A percentile compares a stretch with the other conserved stretches of the same genome.
Conservation (phyloP, 1,140 invertebrate species). For the Diabrotica virgifera region DNA sequence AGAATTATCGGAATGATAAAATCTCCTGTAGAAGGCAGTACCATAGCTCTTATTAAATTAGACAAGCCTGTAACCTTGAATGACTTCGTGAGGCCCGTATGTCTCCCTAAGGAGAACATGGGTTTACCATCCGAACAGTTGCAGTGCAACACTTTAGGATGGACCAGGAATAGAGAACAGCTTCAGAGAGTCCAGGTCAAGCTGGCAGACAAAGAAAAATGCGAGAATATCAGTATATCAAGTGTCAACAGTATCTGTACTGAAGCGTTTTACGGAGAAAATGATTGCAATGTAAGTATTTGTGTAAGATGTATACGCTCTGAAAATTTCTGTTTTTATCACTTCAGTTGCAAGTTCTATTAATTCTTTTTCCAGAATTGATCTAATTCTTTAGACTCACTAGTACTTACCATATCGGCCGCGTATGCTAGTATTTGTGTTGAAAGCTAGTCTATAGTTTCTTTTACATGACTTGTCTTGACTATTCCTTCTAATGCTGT, state of each 20-base stretch:
- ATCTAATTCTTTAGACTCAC: no score
- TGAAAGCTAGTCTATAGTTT: no score
- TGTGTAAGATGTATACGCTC: background rate
- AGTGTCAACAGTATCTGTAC: slow-evolving; percentile 78
- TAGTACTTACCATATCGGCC: no score
- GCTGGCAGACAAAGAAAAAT: slow-evolving; percentile 70
- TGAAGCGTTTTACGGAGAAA: slow-evolving; percentile 72
- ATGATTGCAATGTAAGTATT: slow-evolving; percentile 74
- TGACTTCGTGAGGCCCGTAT: slow-evolving; percentile 80
- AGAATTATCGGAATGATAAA: slow-evolving; percentile 85
- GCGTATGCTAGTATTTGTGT: no score
- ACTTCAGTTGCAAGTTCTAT: no score
- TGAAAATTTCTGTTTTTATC: no score
- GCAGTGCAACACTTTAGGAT: slow-evolving; percentile 78
- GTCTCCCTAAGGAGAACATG: slow-evolving; percentile 59
- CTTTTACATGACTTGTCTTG: no score
- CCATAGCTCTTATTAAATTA: slow-evolving; percentile 75
- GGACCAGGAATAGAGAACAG: slow-evolving; percentile 75
- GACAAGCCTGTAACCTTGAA: slow-evolving; percentile 72
- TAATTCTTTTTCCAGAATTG: no score
- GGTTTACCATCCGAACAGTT: slow-evolving; percentile 23
- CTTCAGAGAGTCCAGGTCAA: slow-evolving; percentile 74
- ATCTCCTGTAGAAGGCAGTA: slow-evolving; percentile 83
- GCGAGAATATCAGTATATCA: slow-evolving; percentile 79
- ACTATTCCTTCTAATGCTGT: no score